Evolutionary conservation across 2,113 vertebrate genomes (phyloP).

Genomic region (Myotis lucifugus): DNA sequence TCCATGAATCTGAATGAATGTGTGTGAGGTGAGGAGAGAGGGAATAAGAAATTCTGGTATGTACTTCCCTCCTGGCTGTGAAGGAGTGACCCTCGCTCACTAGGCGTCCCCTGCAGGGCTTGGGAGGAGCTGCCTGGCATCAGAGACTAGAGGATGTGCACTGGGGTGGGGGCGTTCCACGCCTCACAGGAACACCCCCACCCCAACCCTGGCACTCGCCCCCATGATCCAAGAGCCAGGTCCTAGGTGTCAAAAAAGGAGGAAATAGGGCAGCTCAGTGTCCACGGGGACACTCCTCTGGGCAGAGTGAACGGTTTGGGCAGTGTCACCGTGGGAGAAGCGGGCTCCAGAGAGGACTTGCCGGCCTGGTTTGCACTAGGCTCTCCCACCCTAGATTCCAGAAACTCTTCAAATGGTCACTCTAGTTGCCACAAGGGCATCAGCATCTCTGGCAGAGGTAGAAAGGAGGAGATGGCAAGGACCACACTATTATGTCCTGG

Average conservation of each 20-base stretch:
- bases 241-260: not conserved
- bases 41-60: not conserved
- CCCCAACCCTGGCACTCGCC: accelerated
- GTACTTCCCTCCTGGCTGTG: not conserved
- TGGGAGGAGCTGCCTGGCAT: not conserved
- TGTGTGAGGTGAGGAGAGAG: not conserved
- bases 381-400: not conserved
- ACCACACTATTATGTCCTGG: not conserved
- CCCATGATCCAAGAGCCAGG: not conserved
- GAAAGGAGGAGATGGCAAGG: not conserved
- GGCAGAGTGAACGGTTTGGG: not conserved
- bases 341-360: not conserved
- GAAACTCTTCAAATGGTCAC: not conserved
- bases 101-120: not conserved
- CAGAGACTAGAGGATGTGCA: not conserved
- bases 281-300: not conserved
- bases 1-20: not conserved
- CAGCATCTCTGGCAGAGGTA: not conserved
- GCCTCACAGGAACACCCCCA: not conserved
- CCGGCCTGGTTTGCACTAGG: not conserved
- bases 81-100: not conserved
- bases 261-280: not conserved
- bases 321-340: not conserved
- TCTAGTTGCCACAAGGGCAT: not conserved
- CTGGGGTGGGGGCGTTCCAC: not conserved